These are phyloP conservation scores for Phyllotreta cruciferae DNA, from an alignment of 2,888 invertebrate genomes.

Conservation along the genomic window DNA sequence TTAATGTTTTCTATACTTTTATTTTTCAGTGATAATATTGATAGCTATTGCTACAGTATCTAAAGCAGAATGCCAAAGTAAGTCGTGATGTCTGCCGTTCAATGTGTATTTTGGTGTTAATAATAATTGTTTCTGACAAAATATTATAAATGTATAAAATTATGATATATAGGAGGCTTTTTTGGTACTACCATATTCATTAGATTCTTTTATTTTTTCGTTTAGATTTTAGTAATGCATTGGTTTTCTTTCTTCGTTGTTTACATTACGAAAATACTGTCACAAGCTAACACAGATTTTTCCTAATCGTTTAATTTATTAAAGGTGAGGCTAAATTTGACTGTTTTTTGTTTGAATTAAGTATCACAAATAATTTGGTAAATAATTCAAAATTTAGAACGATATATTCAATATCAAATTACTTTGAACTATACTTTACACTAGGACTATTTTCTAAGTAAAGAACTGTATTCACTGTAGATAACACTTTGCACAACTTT, in stretches of 20 bases:
- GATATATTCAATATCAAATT: too few relatives aligned
- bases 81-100: conserved; percentile 53
- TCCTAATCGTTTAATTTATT: not conserved
- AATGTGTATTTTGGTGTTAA: conserved; percentile 40
- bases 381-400: too few relatives aligned
- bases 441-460: too few relatives aligned
- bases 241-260: conserved; percentile 23
- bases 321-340: too few relatives aligned
- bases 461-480: too few relatives aligned
- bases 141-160: conserved; percentile 7
- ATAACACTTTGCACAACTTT: too few relatives aligned
- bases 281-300: conserved; percentile 10
- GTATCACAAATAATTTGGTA: too few relatives aligned
- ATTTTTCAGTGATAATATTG: conserved; percentile 59
- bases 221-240: conserved; percentile 36
- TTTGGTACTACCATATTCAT: conserved; percentile 28
- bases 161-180: conserved; percentile 33
- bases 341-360: too few relatives aligned
- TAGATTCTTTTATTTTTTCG: conserved; percentile 25
- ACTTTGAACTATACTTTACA: too few relatives aligned
- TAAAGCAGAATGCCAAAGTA: conserved; percentile 69
- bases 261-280: conserved; percentile 13
- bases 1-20: conserved; percentile 50
- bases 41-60: conserved; percentile 59
- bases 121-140: conserved; percentile 40